These are phyloP conservation scores for Eretmochelys imbricata DNA, from an alignment of 2,113 vertebrate species.

Conservation along the genomic window DNA sequence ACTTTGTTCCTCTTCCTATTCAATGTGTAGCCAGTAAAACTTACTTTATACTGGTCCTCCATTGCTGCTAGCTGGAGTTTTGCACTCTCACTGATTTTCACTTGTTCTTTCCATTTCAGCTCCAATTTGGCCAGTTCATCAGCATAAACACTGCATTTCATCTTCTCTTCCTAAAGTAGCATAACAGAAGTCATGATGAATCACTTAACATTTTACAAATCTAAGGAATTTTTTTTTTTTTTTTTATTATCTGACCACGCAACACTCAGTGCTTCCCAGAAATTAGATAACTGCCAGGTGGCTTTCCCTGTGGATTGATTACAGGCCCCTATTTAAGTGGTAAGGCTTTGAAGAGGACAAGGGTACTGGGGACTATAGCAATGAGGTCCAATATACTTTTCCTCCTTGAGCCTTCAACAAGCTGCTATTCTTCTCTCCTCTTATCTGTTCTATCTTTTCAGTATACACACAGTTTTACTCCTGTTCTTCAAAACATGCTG, in stretches of 20 bases:
- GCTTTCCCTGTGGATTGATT: background rate
- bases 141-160: slow-evolving; percentile 89
- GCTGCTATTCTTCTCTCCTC: background rate
- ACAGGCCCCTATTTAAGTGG: background rate
- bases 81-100: slow-evolving; percentile 89
- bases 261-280: background rate
- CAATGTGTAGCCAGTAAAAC: slow-evolving; percentile 17
- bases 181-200: slow-evolving; percentile 17
- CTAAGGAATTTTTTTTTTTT: background rate
- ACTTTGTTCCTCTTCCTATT: background rate
- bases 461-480: background rate
- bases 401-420: background rate
- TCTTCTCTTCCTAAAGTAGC: slow-evolving; percentile 89
- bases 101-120: slow-evolving; percentile 94
- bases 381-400: accelerated
- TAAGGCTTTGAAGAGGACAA: background rate
- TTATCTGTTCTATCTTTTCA: background rate
- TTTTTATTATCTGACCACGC: background rate
- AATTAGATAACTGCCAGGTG: accelerated
- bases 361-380: background rate
- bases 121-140: slow-evolving; percentile 94
- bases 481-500: background rate
- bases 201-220: background rate
- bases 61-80: slow-evolving; percentile 89
- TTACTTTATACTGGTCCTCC: slow-evolving; percentile 92